These are phyloP conservation scores for Drosophila anceps DNA, from an alignment of 2,888 invertebrate genomes.

Conservation along the genomic window DNA sequence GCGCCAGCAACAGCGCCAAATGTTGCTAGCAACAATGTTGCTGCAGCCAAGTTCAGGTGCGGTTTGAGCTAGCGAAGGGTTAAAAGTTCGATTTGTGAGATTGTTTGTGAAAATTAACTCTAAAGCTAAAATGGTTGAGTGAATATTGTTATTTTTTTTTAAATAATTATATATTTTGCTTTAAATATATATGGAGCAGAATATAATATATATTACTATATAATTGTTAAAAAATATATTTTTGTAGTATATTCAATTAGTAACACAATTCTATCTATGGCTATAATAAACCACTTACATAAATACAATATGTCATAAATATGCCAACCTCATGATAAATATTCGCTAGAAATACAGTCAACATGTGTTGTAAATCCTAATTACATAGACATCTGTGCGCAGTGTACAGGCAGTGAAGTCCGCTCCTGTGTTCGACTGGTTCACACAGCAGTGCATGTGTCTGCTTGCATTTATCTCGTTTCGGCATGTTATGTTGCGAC, in stretches of 20 bases:
- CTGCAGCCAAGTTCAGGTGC: conserved; percentile 38
- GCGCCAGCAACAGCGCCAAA: conserved; percentile 52
- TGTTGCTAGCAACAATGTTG: conserved; percentile 62
- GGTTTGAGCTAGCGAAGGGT: background rate
- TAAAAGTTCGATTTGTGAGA: background rate
- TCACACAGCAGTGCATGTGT: conserved; percentile 40
- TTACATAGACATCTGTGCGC: conserved; percentile 20
- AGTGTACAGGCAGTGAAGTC: conserved; percentile 3
- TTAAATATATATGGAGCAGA: too few species aligned
- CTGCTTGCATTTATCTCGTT: conserved; percentile 66
- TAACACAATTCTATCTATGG: background rate
- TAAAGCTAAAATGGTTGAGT: background rate
- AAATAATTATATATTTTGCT: background rate
- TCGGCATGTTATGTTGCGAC: conserved; percentile 67
- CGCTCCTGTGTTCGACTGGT: conserved; percentile 42
- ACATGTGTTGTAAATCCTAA: conserved; percentile 11
- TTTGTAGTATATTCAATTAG: background rate
- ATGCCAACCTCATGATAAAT: too few species aligned
- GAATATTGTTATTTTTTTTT: background rate
- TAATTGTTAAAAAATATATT: background rate
- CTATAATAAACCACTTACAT: conserved; percentile 1
- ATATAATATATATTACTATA: background rate
- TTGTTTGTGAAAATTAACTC: background rate
- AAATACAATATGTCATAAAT: conserved; percentile 6
- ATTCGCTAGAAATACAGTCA: conserved; percentile 13